Percentiles rank a stretch among this genome's conserved stretches.
Evolutionary conservation across 2,888 invertebrate species (phyloP).

Genomic region (Dasysyrphus tricinctus): DNA sequence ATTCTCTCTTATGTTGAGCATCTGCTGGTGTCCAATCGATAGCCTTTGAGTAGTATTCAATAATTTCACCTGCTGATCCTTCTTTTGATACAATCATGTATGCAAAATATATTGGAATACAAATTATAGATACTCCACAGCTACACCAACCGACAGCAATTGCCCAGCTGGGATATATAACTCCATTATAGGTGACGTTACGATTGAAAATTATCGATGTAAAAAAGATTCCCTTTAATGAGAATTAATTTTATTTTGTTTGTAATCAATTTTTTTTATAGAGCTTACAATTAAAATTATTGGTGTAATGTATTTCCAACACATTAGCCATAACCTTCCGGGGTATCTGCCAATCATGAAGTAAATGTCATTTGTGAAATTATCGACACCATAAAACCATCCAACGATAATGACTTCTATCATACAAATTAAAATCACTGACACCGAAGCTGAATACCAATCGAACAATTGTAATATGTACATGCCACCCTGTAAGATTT

Average conservation of each 20-base stretch:
- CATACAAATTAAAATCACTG: conserved; percentile 90
- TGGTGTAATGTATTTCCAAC: conserved; percentile 90
- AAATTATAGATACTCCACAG: conserved; percentile 88
- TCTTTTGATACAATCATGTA: conserved; percentile 84
- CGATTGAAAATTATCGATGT: conserved; percentile 86
- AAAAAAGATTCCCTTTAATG: conserved; percentile 86
- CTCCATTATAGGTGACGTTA: conserved; percentile 84
- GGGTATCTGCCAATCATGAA: conserved; percentile 89
- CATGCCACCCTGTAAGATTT: conserved; percentile 89
- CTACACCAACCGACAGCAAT: conserved; percentile 87
- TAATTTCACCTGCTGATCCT: conserved; percentile 78
- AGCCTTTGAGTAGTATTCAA: conserved; percentile 81
- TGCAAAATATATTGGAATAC: conserved; percentile 89
- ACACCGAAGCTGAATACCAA: conserved; percentile 93
- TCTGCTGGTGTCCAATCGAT: conserved; percentile 86
- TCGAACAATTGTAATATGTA: conserved; percentile 93
- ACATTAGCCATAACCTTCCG: conserved; percentile 87
- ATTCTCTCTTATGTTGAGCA: conserved; percentile 77
- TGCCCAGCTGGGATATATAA: conserved; percentile 86
- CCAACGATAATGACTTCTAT: conserved; percentile 91
- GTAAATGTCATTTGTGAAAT: conserved; percentile 87
- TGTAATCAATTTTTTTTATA: not conserved
- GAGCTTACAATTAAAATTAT: conserved; percentile 87
- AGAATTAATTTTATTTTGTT: conserved; percentile 76
- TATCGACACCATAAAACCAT: conserved; percentile 90